Conservation (phyloP, 35 echinoderm and acorn worm species). For the Heliocidaris erythrogramma region DNA sequence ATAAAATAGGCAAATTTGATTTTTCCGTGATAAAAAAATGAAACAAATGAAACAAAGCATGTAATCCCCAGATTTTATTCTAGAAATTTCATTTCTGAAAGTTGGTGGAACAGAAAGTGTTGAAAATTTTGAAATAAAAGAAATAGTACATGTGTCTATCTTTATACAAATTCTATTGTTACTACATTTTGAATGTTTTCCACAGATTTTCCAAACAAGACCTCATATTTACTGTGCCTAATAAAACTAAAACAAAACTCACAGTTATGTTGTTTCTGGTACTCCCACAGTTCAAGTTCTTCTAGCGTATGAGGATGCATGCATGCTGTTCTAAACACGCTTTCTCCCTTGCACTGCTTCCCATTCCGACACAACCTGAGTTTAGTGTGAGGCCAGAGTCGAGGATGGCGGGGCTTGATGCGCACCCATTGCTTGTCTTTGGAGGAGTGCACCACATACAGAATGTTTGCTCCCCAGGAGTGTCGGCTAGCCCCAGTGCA, state of each 20-base stretch:
- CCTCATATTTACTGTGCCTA: too few relatives aligned
- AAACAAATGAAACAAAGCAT: too few relatives aligned
- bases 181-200: too few relatives aligned
- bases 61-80: too few relatives aligned
- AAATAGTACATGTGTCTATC: too few relatives aligned
- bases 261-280: conserved; percentile 69
- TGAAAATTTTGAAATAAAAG: too few relatives aligned
- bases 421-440: conserved; percentile 58
- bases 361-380: conserved; percentile 53
- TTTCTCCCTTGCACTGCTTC: conserved; percentile 52
- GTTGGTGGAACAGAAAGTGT: too few relatives aligned
- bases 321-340: conserved; percentile 55
- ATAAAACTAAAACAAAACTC: neutral
- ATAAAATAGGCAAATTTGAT: too few relatives aligned
- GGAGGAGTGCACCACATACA: conserved; percentile 53
- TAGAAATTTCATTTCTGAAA: too few relatives aligned
- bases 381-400: conserved; percentile 54
- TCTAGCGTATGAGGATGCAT: conserved; percentile 74
- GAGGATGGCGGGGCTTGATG: conserved; percentile 61
- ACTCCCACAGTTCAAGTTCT: conserved; percentile 77
- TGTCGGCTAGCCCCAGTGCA: conserved; percentile 50
- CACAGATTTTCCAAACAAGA: too few relatives aligned
- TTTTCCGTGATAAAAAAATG: too few relatives aligned
- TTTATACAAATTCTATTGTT: too few relatives aligned
- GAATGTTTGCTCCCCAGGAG: conserved; percentile 26